These are phyloP conservation scores for Pseudochromis fuscus DNA, from an alignment of 2,797 vertebrate species.

Conservation along the genomic window DNA sequence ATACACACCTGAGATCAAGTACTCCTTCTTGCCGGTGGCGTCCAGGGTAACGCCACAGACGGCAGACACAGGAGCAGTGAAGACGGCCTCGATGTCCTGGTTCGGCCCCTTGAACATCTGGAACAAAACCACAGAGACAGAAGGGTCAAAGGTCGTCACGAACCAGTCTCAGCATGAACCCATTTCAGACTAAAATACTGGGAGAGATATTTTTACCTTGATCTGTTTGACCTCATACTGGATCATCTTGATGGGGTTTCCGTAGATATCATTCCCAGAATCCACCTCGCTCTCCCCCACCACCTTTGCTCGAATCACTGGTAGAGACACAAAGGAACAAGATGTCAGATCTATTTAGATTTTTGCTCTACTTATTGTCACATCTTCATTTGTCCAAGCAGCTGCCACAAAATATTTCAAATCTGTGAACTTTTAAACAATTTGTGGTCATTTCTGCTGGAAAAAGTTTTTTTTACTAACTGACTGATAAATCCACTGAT, in stretches of 20 bases:
- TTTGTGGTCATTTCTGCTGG: too few species aligned
- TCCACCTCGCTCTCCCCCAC: constrained; percentile 92
- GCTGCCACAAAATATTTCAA: too few species aligned
- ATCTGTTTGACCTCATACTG: constrained; percentile 98
- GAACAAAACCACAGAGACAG: constrained; percentile 18
- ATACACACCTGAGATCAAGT: constrained; percentile 93
- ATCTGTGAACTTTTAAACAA: too few species aligned
- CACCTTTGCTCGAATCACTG: constrained; percentile 97
- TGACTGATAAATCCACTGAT: too few species aligned
- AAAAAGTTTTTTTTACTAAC: too few species aligned
- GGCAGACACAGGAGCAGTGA: constrained; percentile 95
- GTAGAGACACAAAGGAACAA: constrained; percentile 31
- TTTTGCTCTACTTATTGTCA: too few species aligned
- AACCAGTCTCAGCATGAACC: neutral
- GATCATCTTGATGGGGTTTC: constrained; percentile 98
- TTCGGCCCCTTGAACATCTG: constrained; percentile 99
- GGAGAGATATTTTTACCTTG: constrained; percentile 85
- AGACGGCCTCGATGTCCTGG: constrained; percentile 92
- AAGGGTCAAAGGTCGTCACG: constrained; percentile 15
- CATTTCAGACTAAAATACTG: neutral
- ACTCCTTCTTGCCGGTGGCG: constrained; percentile 94
- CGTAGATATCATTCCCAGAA: constrained; percentile 95
- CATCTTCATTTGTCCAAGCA: too few species aligned
- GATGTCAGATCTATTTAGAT: constrained; percentile 6
- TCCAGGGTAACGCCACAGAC: constrained; percentile 97